Base-by-base conservation (phyloP, 2,888 invertebrate species). In the Corythucha ciliata region DNA sequence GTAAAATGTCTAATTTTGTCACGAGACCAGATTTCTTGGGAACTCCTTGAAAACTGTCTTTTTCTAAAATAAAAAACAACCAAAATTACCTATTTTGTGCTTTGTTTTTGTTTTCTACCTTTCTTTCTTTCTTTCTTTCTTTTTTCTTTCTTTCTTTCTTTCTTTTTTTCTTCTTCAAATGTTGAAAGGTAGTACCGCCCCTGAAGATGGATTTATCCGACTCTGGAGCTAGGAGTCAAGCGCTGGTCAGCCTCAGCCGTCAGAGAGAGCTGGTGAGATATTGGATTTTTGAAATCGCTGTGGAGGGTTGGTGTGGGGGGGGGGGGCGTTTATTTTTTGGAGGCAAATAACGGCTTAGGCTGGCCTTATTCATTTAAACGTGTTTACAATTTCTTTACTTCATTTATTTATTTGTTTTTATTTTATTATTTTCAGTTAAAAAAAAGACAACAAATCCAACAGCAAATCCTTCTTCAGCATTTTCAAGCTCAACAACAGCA, bases 401-500 rank as follows among this genome's bases (percentile, higher is more conserved):
- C 7, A 2, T 27, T 7, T 44, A 10, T 24, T 12, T 12, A 16
- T 48, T 25, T 4, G 1, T 40, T 25, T 44, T 16, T 45, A 14
- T 36, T 47, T 22, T 36, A n/a, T 2, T 18, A 14, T 39, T 22
- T 82, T 64, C 83, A 91, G 86, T 76, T 92, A 69, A 90, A 90
- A 76, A 88, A 90, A 72, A 88, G 89, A 69, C 91, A 92, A 70
- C 88, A 91, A 71, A 72, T 90, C 65, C 90, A 92, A 69, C 90
- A 91, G 67, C 88, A 90, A 72, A 83, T 89, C 65, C 76, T 92
- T 61, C 75, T 88, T 66, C 89, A 90, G 70, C 86, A 87, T 69
- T 92, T 88, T 74, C 89, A 90, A 69, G 88, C 85, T 65, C 89
- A 90, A 69, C 83, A 87, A 64, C 86, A 90, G 67, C 88, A 90